Evolutionary conservation across 2,888 invertebrate genomes (phyloP), one percentile per base, ranked within the genome.

Genomic region (Tipula confusa): DNA sequence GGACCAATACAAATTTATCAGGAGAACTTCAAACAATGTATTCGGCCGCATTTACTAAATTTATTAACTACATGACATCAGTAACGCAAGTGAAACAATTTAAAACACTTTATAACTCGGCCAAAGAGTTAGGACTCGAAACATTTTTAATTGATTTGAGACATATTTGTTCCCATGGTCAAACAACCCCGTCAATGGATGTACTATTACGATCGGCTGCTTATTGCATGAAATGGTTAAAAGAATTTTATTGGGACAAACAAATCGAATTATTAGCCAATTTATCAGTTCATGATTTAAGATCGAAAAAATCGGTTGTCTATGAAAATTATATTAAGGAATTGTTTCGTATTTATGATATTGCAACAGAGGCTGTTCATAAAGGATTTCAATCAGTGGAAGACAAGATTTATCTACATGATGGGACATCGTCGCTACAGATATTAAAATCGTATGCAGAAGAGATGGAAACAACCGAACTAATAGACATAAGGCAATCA

Each of bases 1-100:
- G 89, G 84, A 83, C 38, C 3, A 64, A 80, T 7, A 79, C 81
- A 0, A 33, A 84, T 11, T 84, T 84, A 2, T 84, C 84, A 2
- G 4, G 28, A 0, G 38, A 79, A n/a, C 9, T 89, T 0, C 87
- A 87, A 83, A 85, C 85, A 0, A 85, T 87, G 2, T 90, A 89
- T 85, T 87, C 89, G 0, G 87, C 86, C 79, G 88, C 89, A 3
- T 88, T 89, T 33, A 89, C 88, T 0, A 87, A 89, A 1, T 90
- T 89, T 83, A 87, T 88, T 29, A 89, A 89, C 84, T 89, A 88
- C 29, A 90, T 89, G 89, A 89, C 88, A 0, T 89, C 89, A 0
- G 89, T 88, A 6, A 88, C 88, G 86, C 89, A 88, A 83, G 85
- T 86, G 1, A 86, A 87, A 79, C 87, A 86, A 84, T 87, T 87